A percentile compares a stretch with the other conserved stretches of the same genome.
These are phyloP conservation scores for Cryptoprocta ferox DNA, from an alignment of 2,797 vertebrate species.

Conservation along the genomic window DNA sequence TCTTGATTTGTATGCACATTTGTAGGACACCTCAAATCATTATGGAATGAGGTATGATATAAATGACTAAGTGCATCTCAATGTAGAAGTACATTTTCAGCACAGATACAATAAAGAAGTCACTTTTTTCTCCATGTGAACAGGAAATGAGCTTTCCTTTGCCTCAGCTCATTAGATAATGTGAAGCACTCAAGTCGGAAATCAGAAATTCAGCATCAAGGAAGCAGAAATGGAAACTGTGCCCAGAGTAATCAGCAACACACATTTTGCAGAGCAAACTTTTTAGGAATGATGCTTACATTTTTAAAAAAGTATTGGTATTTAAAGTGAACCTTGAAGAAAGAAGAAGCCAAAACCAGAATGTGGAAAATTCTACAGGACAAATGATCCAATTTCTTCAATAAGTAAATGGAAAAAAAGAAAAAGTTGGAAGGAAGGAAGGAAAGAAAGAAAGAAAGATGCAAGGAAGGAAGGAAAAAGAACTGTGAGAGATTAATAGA, in stretches of 20 bases:
- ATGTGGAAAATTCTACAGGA: neutral
- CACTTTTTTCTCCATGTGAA: slow-evolving; percentile 6
- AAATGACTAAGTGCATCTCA: neutral
- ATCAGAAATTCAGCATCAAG: slow-evolving; percentile 33
- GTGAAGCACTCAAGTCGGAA: neutral
- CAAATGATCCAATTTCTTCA: neutral
- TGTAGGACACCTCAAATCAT: neutral
- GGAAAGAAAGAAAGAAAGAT: too few species aligned
- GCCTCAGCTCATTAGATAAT: neutral
- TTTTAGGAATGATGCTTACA: neutral
- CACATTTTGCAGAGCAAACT: neutral
- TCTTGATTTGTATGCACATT: neutral
- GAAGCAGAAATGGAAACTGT: neutral
- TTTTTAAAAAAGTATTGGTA: neutral
- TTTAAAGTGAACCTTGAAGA: neutral
- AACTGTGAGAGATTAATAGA: neutral
- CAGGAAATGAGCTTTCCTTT: slow-evolving; percentile 37
- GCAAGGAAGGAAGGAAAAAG: too few species aligned
- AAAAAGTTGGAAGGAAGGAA: neutral
- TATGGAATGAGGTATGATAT: neutral
- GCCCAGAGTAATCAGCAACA: neutral
- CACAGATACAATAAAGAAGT: neutral
- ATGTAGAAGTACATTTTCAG: neutral
- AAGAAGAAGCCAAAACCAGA: neutral
- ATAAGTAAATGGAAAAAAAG: neutral